Percentiles rank a stretch among this genome's conserved stretches.
Conservation (phyloP, 2,113 vertebrate species). For the Tympanuchus pallidicinctus region DNA sequence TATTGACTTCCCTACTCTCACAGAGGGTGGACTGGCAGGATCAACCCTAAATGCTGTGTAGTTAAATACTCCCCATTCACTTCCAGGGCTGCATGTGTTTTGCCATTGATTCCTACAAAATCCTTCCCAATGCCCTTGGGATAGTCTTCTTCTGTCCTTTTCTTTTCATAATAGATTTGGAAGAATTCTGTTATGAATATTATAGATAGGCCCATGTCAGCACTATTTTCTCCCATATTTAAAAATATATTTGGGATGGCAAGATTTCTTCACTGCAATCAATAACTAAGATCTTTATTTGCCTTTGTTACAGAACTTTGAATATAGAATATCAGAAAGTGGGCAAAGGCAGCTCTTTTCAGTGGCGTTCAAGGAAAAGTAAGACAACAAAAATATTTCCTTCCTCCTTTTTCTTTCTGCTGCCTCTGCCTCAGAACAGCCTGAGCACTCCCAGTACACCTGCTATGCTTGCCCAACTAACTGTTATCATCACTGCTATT, state of each 20-base stretch:
- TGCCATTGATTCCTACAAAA: slow-evolving; percentile 57
- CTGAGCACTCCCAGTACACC: neutral
- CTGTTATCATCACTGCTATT: accelerated
- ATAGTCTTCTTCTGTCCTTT: slow-evolving; percentile 61
- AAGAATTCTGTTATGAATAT: neutral
- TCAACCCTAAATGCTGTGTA: neutral
- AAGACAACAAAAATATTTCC: neutral
- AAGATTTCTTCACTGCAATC: neutral
- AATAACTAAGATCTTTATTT: neutral
- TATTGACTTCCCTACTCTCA: neutral
- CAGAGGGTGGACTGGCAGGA: neutral
- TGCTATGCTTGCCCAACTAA: neutral
- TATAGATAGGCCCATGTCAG: neutral
- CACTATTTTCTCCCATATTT: neutral
- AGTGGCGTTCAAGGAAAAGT: neutral
- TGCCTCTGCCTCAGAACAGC: neutral
- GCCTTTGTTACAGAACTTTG: neutral
- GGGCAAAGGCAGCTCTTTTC: neutral
- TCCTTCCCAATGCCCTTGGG: slow-evolving; percentile 58
- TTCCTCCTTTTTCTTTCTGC: neutral
- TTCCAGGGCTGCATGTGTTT: slow-evolving; percentile 58
- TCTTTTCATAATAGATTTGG: slow-evolving; percentile 48
- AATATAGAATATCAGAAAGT: too few relatives aligned
- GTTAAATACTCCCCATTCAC: slow-evolving; percentile 36
- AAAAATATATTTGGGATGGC: neutral